A percentile compares a stretch with the other conserved stretches of the same genome.
Conservation (phyloP, 2,797 vertebrate genomes). For the Acipenser oxyrinchus region DNA sequence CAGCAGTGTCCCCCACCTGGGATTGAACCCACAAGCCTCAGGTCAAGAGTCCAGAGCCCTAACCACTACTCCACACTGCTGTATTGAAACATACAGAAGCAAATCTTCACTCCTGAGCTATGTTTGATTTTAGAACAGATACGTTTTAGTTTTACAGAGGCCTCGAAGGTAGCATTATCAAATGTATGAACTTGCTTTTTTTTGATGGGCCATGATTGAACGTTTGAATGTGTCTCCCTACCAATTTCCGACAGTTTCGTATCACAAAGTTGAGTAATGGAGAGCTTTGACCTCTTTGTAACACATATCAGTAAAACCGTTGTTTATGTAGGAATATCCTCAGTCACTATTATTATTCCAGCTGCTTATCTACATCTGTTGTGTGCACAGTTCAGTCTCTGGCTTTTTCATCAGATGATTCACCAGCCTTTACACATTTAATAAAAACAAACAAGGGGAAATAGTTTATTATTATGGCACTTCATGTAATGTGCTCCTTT, state of each 20-base stretch:
- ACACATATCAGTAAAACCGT: conserved; percentile 16
- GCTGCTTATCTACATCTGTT: conserved; percentile 37
- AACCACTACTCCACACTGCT: too few relatives aligned
- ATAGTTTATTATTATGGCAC: conserved; percentile 23
- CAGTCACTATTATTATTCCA: conserved; percentile 50
- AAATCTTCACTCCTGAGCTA: too few relatives aligned
- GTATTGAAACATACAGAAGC: too few relatives aligned
- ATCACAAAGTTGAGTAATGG: conserved; percentile 24
- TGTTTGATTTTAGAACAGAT: too few relatives aligned
- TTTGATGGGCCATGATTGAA: too few relatives aligned
- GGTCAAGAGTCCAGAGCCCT: too few relatives aligned
- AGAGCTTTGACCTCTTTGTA: conserved; percentile 13
- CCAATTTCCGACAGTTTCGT: conserved; percentile 21
- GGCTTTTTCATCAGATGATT: conserved; percentile 16
- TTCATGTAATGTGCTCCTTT: too few relatives aligned
- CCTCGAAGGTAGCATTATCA: too few relatives aligned
- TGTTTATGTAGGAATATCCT: conserved; percentile 46
- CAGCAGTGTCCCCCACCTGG: too few relatives aligned
- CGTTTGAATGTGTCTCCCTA: conserved; percentile 24
- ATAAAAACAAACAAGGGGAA: conserved; percentile 58
- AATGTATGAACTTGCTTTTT: too few relatives aligned
- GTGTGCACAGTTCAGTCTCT: conserved; percentile 30
- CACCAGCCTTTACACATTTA: conserved; percentile 18
- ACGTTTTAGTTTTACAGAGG: too few relatives aligned
- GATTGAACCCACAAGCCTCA: too few relatives aligned